These are phyloP conservation scores for Acleris cristana DNA, from an alignment of 2,888 invertebrate species.

Conservation along the genomic window DNA sequence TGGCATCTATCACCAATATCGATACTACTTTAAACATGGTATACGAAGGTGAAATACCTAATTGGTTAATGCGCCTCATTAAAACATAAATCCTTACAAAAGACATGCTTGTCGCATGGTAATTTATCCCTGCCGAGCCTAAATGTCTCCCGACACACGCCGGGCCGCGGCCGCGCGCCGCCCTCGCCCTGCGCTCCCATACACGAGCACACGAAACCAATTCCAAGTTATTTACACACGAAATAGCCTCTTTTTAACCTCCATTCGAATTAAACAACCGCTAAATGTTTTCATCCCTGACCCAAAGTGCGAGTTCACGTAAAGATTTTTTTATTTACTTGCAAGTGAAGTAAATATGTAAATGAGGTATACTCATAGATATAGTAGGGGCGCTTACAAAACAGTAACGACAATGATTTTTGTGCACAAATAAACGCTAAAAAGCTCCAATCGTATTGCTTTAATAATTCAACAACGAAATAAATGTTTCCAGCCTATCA, in stretches of 20 bases:
- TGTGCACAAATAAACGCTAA: slow-evolving; percentile 17
- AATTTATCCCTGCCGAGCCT: slow-evolving; percentile 78
- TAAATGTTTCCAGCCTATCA: slow-evolving; percentile 24
- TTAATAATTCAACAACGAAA: slow-evolving; percentile 20
- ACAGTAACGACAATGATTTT: slow-evolving; percentile 12
- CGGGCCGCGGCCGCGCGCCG: slow-evolving; percentile 43
- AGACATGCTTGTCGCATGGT: slow-evolving; percentile 54
- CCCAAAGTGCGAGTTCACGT: slow-evolving; percentile 45
- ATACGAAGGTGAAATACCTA: slow-evolving; percentile 80
- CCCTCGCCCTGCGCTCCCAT: slow-evolving; percentile 51
- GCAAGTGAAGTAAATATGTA: slow-evolving; percentile 47
- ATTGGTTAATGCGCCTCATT: slow-evolving; percentile 71
- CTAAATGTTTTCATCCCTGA: slow-evolving; percentile 47
- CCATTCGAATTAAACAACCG: slow-evolving; percentile 48
- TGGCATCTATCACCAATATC: slow-evolving; percentile 82
- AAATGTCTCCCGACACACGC: slow-evolving; percentile 70
- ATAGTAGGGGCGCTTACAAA: slow-evolving; percentile 29
- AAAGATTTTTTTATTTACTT: slow-evolving; percentile 53
- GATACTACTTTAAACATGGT: slow-evolving; percentile 79
- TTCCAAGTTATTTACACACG: slow-evolving; percentile 49
- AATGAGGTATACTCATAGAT: slow-evolving; percentile 27
- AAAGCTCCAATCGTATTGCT: slow-evolving; percentile 32
- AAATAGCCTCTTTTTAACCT: slow-evolving; percentile 57
- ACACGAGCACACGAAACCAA: slow-evolving; percentile 54
- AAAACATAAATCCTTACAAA: slow-evolving; percentile 66